Percentiles rank a stretch among this genome's conserved stretches.
phyloP scores from a whole-genome alignment of 2,113 vertebrate species.

The Albula glossodonta region DNA sequence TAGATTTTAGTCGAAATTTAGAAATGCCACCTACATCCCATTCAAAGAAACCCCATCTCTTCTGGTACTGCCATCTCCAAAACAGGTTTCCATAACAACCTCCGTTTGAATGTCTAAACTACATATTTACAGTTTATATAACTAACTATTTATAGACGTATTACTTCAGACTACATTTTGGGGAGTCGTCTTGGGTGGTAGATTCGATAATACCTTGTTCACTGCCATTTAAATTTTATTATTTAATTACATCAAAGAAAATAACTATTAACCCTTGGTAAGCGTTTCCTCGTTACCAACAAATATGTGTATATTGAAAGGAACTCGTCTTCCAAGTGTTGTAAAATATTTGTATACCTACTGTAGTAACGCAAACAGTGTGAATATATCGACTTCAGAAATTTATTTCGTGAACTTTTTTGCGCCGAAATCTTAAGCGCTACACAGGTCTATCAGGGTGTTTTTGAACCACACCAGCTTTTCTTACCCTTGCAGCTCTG shows the following conservation, averaged over 20 bases:
- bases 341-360: too few relatives aligned
- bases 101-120: conserved; percentile 61
- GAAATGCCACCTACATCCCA: neutral
- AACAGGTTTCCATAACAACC: conserved; percentile 73
- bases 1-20: neutral
- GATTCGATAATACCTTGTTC: too few relatives aligned
- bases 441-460: neutral
- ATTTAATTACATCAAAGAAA: too few relatives aligned
- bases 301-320: too few relatives aligned
- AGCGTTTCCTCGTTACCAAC: too few relatives aligned
- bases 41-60: conserved; percentile 2
- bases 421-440: neutral
- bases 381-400: too few relatives aligned
- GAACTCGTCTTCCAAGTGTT: too few relatives aligned
- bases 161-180: conserved; percentile 49
- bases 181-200: too few relatives aligned
- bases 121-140: conserved; percentile 33
- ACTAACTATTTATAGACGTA: conserved; percentile 66
- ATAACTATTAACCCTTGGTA: too few relatives aligned
- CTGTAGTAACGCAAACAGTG: too few relatives aligned
- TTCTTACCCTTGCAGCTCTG: conserved; percentile 89
- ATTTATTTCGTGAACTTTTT: neutral
- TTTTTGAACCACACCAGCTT: conserved; percentile 14
- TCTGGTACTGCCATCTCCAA: conserved; percentile 48
- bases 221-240: too few relatives aligned